Conservation (phyloP, 2,113 vertebrate species). For the Passer montanus region DNA sequence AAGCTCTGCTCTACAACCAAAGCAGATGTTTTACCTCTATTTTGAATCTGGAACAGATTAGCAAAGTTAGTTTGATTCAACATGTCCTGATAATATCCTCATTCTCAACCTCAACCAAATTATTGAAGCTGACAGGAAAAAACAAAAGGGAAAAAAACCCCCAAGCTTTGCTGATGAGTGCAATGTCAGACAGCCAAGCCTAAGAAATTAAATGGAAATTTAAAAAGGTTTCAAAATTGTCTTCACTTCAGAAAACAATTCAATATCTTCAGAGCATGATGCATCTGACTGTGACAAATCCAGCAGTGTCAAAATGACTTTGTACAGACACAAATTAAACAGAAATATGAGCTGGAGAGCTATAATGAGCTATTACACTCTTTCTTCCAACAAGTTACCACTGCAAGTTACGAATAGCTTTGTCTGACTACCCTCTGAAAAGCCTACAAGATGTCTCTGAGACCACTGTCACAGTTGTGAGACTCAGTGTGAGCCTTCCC, state of each 20-base stretch:
- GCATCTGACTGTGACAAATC: background rate
- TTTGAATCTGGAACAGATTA: conserved; percentile 51
- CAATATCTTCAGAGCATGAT: background rate
- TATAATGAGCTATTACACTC: background rate
- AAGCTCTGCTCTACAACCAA: background rate
- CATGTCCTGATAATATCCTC: background rate
- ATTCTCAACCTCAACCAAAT: background rate
- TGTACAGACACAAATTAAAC: background rate
- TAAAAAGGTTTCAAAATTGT: background rate
- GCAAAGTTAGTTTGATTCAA: background rate
- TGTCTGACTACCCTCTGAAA: background rate
- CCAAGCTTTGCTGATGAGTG: background rate
- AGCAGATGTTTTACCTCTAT: conserved; percentile 46
- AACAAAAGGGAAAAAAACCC: background rate
- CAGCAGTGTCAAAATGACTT: background rate
- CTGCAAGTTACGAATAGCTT: background rate
- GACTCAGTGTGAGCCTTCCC: background rate
- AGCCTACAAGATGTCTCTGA: background rate
- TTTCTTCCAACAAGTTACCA: background rate
- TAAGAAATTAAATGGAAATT: background rate
- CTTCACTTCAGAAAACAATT: background rate
- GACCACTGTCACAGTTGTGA: background rate
- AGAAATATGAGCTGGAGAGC: background rate
- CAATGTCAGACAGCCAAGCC: background rate
- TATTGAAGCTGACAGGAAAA: background rate